phyloP scores from a whole-genome alignment of 2,888 invertebrate species.

The Pocota personata region DNA sequence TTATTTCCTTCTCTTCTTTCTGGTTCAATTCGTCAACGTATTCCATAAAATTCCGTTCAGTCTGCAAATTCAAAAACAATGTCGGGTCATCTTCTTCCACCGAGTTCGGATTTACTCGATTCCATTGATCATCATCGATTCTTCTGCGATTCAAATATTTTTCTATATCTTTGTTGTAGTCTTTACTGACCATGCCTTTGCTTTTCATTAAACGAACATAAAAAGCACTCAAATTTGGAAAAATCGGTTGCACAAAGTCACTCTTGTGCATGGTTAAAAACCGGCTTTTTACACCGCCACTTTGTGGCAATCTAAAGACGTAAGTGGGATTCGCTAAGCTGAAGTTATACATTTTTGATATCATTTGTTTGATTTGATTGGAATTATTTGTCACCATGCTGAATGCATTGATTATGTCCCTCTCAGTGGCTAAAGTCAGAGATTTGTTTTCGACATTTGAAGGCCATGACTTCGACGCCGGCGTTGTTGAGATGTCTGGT shows the following conservation, averaged over 20 bases:
- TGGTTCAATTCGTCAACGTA: slow-evolving; percentile 73
- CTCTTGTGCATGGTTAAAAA: slow-evolving; percentile 77
- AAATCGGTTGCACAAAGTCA: slow-evolving; percentile 79
- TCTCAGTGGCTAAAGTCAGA: slow-evolving; percentile 59
- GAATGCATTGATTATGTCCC: slow-evolving; percentile 79
- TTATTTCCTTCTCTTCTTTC: background rate
- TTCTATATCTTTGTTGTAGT: background rate
- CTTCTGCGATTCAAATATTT: background rate
- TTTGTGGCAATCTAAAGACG: slow-evolving; percentile 78
- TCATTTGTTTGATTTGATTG: slow-evolving; percentile 75
- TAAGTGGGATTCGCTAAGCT: slow-evolving; percentile 77
- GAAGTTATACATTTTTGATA: slow-evolving; percentile 79
- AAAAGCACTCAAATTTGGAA: slow-evolving; percentile 79
- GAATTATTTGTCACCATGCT: slow-evolving; percentile 78
- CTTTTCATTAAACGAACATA: slow-evolving; percentile 73
- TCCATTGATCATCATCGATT: background rate
- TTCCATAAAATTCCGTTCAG: slow-evolving; percentile 75
- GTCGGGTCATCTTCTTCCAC: slow-evolving; percentile 14
- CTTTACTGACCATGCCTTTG: background rate
- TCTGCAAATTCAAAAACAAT: slow-evolving; percentile 71
- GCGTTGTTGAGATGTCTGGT: background rate
- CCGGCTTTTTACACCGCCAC: slow-evolving; percentile 1
- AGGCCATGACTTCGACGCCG: background rate
- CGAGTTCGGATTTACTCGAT: background rate
- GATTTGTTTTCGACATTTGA: background rate